These are phyloP conservation scores for Rhipidura dahli DNA, from an alignment of 2,113 vertebrate species.

Conservation along the genomic window DNA sequence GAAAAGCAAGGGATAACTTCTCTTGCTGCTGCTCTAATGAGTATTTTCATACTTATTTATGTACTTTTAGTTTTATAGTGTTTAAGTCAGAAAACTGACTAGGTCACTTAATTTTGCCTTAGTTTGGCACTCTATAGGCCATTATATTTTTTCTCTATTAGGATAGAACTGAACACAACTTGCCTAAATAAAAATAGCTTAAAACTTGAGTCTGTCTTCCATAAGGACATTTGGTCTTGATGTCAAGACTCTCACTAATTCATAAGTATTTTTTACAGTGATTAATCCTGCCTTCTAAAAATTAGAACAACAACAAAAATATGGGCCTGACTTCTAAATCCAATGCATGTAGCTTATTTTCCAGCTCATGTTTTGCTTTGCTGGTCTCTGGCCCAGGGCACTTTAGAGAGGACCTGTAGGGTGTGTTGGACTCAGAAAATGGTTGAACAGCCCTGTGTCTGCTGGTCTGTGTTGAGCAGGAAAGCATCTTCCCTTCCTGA, in stretches of 20 bases:
- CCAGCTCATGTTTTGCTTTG: not conserved
- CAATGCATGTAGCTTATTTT: not conserved
- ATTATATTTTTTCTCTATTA: not conserved
- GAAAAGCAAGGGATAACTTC: not conserved
- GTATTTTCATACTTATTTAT: not conserved
- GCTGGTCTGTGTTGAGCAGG: not conserved
- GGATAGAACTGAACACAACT: not conserved
- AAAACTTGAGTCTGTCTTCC: not conserved
- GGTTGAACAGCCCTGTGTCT: not conserved
- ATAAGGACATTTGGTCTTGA: not conserved
- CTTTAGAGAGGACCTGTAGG: accelerated
- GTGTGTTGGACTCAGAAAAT: not conserved
- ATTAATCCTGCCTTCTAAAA: not conserved
- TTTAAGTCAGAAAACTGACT: not conserved
- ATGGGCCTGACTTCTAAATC: not conserved
- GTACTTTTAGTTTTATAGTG: not conserved
- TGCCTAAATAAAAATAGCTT: not conserved
- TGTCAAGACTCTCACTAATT: not conserved
- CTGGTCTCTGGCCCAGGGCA: not conserved
- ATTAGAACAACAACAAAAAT: not conserved
- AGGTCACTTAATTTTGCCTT: not conserved
- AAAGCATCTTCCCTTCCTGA: not conserved
- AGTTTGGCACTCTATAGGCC: not conserved
- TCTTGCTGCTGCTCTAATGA: not conserved
- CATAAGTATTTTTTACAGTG: not conserved